Conservation (phyloP, 2,797 vertebrate genomes). For the Falco berigora region DNA sequence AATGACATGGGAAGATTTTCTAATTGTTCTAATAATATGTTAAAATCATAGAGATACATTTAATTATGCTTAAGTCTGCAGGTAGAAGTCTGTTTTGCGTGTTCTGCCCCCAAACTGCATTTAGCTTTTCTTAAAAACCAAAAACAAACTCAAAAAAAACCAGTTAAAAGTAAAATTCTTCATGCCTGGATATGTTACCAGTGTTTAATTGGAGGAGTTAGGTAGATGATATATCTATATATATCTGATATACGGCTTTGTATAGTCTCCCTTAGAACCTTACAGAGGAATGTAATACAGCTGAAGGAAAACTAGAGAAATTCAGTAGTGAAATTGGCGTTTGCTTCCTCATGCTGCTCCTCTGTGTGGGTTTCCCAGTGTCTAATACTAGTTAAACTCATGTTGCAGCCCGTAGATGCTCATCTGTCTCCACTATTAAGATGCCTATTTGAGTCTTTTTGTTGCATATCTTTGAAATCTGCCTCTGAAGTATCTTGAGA, state of each 20-base stretch:
- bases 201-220: neutral
- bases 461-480: neutral
- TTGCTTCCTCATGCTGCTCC: neutral
- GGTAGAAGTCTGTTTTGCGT: neutral
- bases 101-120: neutral
- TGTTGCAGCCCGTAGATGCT: neutral
- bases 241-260: neutral
- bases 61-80: neutral
- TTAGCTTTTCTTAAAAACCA: too few species aligned
- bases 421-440: neutral
- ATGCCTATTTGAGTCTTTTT: neutral
- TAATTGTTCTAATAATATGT: neutral
- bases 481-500: neutral
- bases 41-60: too few species aligned
- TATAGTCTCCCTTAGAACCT: neutral
- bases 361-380: neutral
- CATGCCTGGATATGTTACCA: neutral
- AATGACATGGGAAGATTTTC: neutral
- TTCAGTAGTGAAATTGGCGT: neutral
- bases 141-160: too few species aligned
- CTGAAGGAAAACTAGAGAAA: neutral
- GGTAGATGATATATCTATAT: neutral
- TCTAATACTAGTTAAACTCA: neutral
- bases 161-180: neutral
- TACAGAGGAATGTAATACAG: rapidly evolving